These are phyloP conservation scores for Synaphobranchus kaupii DNA, from an alignment of 2,797 vertebrate genomes.

Conservation along the genomic window DNA sequence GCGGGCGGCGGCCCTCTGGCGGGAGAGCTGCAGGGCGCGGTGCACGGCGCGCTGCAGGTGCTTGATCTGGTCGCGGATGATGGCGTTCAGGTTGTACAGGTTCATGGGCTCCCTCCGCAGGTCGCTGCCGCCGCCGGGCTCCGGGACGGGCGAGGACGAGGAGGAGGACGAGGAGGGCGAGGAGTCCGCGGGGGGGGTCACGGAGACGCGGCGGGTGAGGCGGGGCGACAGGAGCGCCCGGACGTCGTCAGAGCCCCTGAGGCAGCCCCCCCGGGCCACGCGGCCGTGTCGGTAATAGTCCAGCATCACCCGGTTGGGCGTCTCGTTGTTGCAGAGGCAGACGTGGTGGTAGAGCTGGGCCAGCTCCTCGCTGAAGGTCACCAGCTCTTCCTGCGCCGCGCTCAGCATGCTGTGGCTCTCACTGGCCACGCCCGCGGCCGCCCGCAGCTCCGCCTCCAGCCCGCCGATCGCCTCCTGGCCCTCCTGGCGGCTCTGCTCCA, in stretches of 20 bases:
- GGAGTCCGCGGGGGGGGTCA: slow-evolving; percentile 74
- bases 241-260: slow-evolving; percentile 79
- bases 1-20: slow-evolving; percentile 86
- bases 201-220: slow-evolving; percentile 68
- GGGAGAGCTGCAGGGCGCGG: slow-evolving; percentile 86
- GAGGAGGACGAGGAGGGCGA: slow-evolving; percentile 81
- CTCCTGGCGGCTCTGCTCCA: slow-evolving; percentile 83
- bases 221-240: slow-evolving; percentile 75
- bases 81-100: slow-evolving; percentile 95
- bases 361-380: slow-evolving; percentile 91
- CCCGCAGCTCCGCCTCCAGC: slow-evolving; percentile 83
- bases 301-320: slow-evolving; percentile 93
- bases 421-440: slow-evolving; percentile 70
- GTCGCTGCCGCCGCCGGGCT: slow-evolving; percentile 77
- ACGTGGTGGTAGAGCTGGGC: slow-evolving; percentile 97
- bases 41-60: slow-evolving; percentile 95
- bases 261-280: slow-evolving; percentile 58
- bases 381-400: slow-evolving; percentile 90
- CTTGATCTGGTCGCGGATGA: slow-evolving; percentile 96
- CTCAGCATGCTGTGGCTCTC: slow-evolving; percentile 87
- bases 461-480: slow-evolving; percentile 78
- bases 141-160: slow-evolving; percentile 81
- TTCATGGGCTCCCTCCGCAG: slow-evolving; percentile 93
- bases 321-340: slow-evolving; percentile 96
- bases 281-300: slow-evolving; percentile 95